These are phyloP conservation scores for Hippocampus barbouri DNA, from an alignment of 2,113 vertebrate species.

Conservation along the genomic window DNA sequence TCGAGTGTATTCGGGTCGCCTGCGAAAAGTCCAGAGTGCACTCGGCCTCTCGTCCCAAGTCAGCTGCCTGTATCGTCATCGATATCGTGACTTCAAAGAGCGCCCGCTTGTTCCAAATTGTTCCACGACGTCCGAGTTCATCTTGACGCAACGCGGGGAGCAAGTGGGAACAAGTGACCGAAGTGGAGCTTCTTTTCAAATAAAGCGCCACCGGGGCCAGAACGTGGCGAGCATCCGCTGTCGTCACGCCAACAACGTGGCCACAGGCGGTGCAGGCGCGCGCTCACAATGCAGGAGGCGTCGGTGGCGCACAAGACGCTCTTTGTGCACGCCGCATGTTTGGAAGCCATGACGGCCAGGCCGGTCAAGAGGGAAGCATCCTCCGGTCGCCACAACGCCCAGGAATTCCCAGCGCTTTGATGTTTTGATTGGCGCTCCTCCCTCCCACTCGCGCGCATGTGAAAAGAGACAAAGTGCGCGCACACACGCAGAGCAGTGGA, in stretches of 20 bases:
- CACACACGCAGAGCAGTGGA: not conserved
- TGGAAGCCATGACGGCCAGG: constrained; percentile 22
- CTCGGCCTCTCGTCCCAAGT: too few relatives aligned
- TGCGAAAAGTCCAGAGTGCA: too few relatives aligned
- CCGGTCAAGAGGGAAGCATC: constrained; percentile 4
- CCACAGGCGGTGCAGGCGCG: constrained; percentile 39
- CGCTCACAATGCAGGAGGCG: constrained; percentile 34
- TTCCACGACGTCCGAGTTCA: too few relatives aligned
- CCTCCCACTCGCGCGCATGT: constrained; percentile 1
- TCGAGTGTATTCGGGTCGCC: too few relatives aligned
- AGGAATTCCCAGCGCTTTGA: constrained; percentile 12
- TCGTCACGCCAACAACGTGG: constrained; percentile 40
- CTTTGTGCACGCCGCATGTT: constrained; percentile 40
- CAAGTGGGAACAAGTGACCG: too few relatives aligned
- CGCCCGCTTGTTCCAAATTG: too few relatives aligned
- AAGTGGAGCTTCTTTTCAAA: too few relatives aligned
- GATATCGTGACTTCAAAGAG: too few relatives aligned
- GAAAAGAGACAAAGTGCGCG: not conserved
- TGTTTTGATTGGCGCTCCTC: constrained; percentile 14
- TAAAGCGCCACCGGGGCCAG: not conserved
- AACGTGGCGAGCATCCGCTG: not conserved
- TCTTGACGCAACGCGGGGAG: too few relatives aligned
- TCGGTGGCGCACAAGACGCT: constrained; percentile 31
- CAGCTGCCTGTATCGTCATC: too few relatives aligned
- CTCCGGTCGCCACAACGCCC: not conserved